Base-by-base conservation (phyloP, 2,113 vertebrate genomes). In the Columba livia region DNA sequence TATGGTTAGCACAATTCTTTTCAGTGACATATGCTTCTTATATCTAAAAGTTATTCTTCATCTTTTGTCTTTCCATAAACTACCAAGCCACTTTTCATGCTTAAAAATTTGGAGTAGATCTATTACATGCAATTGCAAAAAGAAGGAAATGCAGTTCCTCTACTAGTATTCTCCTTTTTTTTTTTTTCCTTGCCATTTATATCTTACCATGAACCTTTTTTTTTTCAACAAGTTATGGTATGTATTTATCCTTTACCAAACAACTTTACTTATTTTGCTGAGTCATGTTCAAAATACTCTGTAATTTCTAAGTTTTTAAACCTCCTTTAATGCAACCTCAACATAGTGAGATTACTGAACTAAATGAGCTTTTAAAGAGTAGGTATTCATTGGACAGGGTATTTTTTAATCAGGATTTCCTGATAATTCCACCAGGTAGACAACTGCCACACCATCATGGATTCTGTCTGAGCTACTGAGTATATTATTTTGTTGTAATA, bases 401-500 rank as follows among this genome's bases (percentile, higher is more conserved):
- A 36, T 42, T 23, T 56, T 6, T 71, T 57, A 5, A 5, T 57
- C 50, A 71, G 40, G 8, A 26, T 62, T 77, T 42, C 31, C 42
- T 71, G 14, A 8, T 36, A 32, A 23, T 24, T 51, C 31, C 21
- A 56, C 11, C 4, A 16, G 15, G 12, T 13, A 58, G 26, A 24
- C 15, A 32, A 29, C 4, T 1, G 0, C 12, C 15, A 11, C 38
- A 53, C 15, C 10, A 8, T 31, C 0, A 9, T 15, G 31, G 31
- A 57, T 36, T 65, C 44, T 85, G 50, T 3, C 1, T 0, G 4
- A 48, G 28, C 20, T n/a, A 44, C 32, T 54, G 53, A 34, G 32
- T 50, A 2, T 18, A 18, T 17, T 34, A 10, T 44, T 54, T 54
- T 23, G 24, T 61, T 38, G 18, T 47, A 47, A 47, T 47, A 38